Evolutionary conservation across 2,797 vertebrate genomes (phyloP).

Genomic region (Microcaecilia unicolor): DNA sequence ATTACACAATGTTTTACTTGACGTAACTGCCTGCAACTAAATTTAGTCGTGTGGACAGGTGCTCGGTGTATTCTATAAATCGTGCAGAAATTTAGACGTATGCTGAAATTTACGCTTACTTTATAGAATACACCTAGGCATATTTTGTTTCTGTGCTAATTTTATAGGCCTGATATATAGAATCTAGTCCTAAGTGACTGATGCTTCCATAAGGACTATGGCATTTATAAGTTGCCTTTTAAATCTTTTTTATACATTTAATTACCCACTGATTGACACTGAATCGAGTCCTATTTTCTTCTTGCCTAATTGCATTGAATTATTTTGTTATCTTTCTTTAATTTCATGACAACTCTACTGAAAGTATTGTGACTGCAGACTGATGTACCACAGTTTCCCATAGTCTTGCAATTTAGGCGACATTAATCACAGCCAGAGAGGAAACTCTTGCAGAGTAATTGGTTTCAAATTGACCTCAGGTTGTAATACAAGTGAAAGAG

Average conservation of each 20-base stretch:
- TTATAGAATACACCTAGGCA: no score
- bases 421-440: constrained; percentile 32
- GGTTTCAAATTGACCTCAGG: constrained; percentile 51
- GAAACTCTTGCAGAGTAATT: constrained; percentile 41
- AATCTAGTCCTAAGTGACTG: constrained; percentile 22
- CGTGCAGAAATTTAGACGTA: no score
- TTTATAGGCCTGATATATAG: no score
- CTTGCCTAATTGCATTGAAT: constrained; percentile 41
- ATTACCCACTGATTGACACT: constrained; percentile 37
- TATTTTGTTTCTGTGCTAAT: no score
- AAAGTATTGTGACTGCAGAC: constrained; percentile 38
- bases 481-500: constrained; percentile 44
- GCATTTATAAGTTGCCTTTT: constrained; percentile 32
- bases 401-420: constrained; percentile 39
- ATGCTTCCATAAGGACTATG: constrained; percentile 10
- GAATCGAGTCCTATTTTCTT: constrained; percentile 31
- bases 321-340: constrained; percentile 39
- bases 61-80: no score
- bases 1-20: no score
- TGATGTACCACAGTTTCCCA: constrained; percentile 35
- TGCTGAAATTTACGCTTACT: no score
- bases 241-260: constrained; percentile 38
- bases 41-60: no score
- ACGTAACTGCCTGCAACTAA: no score
- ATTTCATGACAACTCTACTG: constrained; percentile 41